A percentile compares a stretch with the other conserved stretches of the same genome.
Conservation (phyloP, 2,113 vertebrate genomes). For the Perca fluviatilis region DNA sequence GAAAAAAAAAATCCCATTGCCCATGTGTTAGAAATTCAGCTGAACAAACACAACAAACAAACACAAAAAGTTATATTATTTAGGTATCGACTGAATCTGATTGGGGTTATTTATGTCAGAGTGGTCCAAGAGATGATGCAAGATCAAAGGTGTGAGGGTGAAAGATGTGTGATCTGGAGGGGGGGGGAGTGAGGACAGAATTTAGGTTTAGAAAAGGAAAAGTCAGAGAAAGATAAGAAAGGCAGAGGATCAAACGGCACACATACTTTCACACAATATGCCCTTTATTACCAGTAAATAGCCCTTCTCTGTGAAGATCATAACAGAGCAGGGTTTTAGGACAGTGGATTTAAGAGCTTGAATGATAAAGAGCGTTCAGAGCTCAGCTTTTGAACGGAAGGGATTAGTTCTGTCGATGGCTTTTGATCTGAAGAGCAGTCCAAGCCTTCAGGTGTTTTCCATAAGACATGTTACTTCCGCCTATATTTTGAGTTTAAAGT, state of each 20-base stretch:
- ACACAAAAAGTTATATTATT: not conserved
- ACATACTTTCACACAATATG: conserved; percentile 28
- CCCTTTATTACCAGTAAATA: conserved; percentile 18
- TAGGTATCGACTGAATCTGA: not conserved
- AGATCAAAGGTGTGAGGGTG: conserved; percentile 37
- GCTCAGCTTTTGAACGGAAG: conserved; percentile 29
- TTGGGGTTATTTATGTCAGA: conserved; percentile 14
- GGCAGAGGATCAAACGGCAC: conserved; percentile 45
- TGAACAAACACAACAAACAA: not conserved
- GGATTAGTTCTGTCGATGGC: conserved; percentile 45
- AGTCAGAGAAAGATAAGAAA: conserved; percentile 39
- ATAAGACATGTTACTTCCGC: not conserved
- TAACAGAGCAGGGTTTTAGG: conserved; percentile 37
- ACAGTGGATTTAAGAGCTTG: conserved; percentile 16
- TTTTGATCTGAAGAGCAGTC: conserved; percentile 26
- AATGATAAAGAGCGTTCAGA: conserved; percentile 24
- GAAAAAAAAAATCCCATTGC: not conserved
- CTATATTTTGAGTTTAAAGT: not conserved
- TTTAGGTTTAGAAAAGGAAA: conserved; percentile 18
- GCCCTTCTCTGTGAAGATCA: conserved; percentile 30
- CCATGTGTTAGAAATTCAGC: not conserved
- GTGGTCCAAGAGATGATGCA: conserved; percentile 3
- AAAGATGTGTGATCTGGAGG: conserved; percentile 35
- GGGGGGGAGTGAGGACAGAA: conserved; percentile 12
- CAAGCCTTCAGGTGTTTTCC: not conserved